Evolutionary conservation across 2,797 vertebrate species (phyloP).

Genomic region (Hipposideros larvatus): DNA sequence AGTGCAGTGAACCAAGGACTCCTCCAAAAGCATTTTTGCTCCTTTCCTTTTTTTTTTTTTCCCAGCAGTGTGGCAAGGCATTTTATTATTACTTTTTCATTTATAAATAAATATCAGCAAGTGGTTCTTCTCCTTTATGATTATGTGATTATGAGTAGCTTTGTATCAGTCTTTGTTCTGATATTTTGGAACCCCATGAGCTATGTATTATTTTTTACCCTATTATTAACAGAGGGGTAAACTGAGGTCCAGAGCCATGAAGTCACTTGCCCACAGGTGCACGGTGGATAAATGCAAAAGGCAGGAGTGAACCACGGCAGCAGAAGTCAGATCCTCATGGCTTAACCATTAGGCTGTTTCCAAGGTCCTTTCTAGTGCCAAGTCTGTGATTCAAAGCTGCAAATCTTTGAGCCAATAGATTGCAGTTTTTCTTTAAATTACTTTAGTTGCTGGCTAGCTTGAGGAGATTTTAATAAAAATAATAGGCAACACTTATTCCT

Average conservation of each 20-base stretch:
- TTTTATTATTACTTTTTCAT: conserved; percentile 44
- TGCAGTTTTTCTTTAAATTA: conserved; percentile 1
- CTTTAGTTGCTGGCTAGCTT: background rate
- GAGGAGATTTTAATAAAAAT: background rate
- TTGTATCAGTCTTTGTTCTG: background rate
- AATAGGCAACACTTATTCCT: background rate
- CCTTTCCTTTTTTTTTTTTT: background rate
- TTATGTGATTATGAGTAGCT: background rate
- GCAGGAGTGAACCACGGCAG: background rate
- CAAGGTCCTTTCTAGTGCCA: background rate
- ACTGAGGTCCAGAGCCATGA: background rate
- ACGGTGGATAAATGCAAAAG: background rate
- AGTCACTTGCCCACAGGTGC: background rate
- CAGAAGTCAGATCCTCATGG: background rate
- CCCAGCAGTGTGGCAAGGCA: conserved; percentile 12
- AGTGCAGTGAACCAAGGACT: background rate
- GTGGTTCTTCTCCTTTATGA: background rate
- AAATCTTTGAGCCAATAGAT: background rate
- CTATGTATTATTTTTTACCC: background rate
- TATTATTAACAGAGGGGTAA: background rate
- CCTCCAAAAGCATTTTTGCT: conserved; percentile 69
- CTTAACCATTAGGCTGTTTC: background rate
- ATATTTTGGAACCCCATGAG: background rate
- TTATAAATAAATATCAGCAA: conserved; percentile 57
- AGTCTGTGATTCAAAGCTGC: background rate